Percentiles rank a stretch among this genome's conserved stretches.
Conservation (phyloP, 2,113 vertebrate genomes). For the Erinaceus europaeus region DNA sequence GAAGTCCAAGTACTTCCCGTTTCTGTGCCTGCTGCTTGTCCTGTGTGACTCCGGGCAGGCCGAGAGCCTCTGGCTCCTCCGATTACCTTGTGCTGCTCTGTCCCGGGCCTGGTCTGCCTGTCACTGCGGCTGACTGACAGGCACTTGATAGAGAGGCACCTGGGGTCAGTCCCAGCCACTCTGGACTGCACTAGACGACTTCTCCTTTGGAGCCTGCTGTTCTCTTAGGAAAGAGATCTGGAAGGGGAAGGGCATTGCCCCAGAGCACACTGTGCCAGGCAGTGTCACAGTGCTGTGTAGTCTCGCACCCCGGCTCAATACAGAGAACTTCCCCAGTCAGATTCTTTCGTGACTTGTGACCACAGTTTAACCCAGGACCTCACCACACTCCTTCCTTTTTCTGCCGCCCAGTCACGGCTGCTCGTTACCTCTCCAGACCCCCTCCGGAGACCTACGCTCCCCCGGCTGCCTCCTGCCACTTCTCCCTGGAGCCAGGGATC, state of each 20-base stretch:
- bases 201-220: neutral
- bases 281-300: neutral
- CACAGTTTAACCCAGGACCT: neutral
- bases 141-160: neutral
- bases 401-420: neutral
- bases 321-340: neutral
- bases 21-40: constrained; percentile 6
- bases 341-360: neutral
- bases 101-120: neutral
- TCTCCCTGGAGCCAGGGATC: neutral
- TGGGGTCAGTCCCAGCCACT: rapidly evolving
- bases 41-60: neutral
- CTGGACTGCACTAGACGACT: neutral
- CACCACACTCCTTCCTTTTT: neutral
- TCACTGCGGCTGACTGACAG: neutral
- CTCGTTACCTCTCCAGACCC: neutral
- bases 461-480: neutral
- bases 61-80: neutral
- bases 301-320: neutral
- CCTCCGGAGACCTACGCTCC: no score
- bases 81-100: neutral
- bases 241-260: neutral
- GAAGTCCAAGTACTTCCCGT: constrained; percentile 63
- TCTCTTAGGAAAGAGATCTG: neutral
- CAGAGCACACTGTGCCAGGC: neutral